Percentiles rank a stretch among this genome's conserved stretches.
Evolutionary conservation across 2,113 vertebrate genomes (phyloP).

Genomic region (Odocoileus virginianus): DNA sequence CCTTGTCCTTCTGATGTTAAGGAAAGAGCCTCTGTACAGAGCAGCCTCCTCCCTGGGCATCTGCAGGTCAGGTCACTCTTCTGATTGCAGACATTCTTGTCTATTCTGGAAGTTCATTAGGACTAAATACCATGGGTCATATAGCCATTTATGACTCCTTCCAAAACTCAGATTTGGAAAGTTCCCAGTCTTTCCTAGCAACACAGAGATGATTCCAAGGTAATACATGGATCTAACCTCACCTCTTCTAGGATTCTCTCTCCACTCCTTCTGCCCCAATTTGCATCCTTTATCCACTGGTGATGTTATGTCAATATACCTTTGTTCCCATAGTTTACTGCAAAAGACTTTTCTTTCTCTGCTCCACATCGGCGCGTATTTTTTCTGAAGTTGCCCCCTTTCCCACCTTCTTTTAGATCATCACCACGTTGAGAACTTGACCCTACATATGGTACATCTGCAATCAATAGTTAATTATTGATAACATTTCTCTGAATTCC

Average conservation of each 20-base stretch:
- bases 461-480: neutral
- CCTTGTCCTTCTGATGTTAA: neutral
- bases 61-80: neutral
- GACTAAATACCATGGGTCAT: neutral
- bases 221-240: fast-evolving
- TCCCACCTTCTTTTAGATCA: neutral
- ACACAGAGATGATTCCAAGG: too few species aligned
- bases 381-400: neutral
- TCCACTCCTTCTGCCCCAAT: fast-evolving
- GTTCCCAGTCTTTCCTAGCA: neutral
- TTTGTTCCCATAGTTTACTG: neutral
- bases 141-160: neutral
- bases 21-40: fast-evolving
- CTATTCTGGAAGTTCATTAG: neutral
- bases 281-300: neutral
- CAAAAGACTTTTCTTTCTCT: neutral
- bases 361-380: neutral
- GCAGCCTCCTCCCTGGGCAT: fast-evolving
- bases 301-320: neutral
- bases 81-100: neutral
- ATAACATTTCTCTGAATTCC: neutral
- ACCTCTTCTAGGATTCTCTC: neutral
- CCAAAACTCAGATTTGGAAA: neutral
- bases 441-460: fast-evolving
- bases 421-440: neutral